Base-by-base conservation (phyloP, 2,797 vertebrate genomes). In the Mormyrus hasselquistii region DNA sequence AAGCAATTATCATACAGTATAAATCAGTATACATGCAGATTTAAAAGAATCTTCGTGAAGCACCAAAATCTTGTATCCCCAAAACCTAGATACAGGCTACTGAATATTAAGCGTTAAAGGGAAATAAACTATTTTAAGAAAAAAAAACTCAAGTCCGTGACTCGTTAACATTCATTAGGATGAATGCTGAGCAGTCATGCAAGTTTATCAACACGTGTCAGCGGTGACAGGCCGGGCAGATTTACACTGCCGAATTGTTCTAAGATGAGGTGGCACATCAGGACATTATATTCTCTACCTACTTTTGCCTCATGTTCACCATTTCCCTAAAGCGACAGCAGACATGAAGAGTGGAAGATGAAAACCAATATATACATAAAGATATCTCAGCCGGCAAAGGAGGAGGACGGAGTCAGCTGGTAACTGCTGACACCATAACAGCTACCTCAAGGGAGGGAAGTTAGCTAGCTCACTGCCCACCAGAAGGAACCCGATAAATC, bases 191-290 rank as follows among this genome's bases (percentile, higher is more conserved):
- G 52, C 25, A 34, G 49, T 55, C 73, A 38, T 52, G 2, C 50
- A 38, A 79, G 25, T 79, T 38, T 76, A 73, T 19, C 82, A 85
- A 25, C 82, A 85, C 82, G 82, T 85, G 82, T 50, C 82, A 49
- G 82, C 49, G 4, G 82, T 50, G 49, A 85, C 44, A 50, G 44
- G n/a, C 47, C 25, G 47, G n/a, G 47, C 44, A 47, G 79, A 49
- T 47, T 19, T 83, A n/a, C 69, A 73, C 5, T 38, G 29, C 69
- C 22, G 29, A 73, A 73, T 73, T 73, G 52, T 50, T n/a, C 47
- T 14, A 50, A 29, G 16, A 90, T 95, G 95, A 95, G 93, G 94
- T 95, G 95, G 95, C 95, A 95, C 93, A 93, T 94, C 93, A 94
- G 93, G 88, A 89, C 41, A 41, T 52, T 69, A 89, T 89, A 73